Percentiles rank a stretch among this genome's conserved stretches.
These are phyloP conservation scores for Ecliptopera silaceata DNA, from an alignment of 2,888 invertebrate species.

Conservation along the genomic window DNA sequence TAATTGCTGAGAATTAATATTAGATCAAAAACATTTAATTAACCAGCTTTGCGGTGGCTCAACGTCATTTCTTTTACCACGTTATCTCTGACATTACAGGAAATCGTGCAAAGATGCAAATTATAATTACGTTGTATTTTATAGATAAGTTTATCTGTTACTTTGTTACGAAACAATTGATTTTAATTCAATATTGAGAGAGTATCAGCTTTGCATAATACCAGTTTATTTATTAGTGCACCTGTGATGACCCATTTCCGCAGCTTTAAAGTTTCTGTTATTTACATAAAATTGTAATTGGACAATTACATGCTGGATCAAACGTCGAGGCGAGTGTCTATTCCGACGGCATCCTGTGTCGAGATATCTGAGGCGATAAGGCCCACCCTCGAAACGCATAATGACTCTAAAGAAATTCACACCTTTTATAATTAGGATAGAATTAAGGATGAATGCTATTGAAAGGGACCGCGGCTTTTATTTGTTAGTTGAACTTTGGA, in stretches of 20 bases:
- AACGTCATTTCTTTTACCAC: constrained; percentile 36
- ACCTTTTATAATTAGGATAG: constrained; percentile 77
- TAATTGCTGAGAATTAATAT: constrained; percentile 50
- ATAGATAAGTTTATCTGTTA: neutral
- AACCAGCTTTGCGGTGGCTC: constrained; percentile 39
- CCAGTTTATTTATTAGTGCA: constrained; percentile 26
- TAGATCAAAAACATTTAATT: constrained; percentile 64
- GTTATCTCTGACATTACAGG: constrained; percentile 5
- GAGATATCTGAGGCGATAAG: constrained; percentile 69
- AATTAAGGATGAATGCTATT: constrained; percentile 74
- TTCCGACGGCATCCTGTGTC: constrained; percentile 67
- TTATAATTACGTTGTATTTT: constrained; percentile 8
- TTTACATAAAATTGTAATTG: constrained; percentile 80
- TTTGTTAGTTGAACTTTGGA: constrained; percentile 27
- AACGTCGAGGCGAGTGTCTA: constrained; percentile 57
- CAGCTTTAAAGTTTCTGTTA: constrained; percentile 36
- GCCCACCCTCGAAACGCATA: constrained; percentile 72
- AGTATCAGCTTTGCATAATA: constrained; percentile 12
- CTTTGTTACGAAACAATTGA: neutral
- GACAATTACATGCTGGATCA: constrained; percentile 76
- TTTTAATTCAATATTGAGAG: constrained; percentile 3
- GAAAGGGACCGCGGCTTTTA: constrained; percentile 54
- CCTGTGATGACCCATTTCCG: constrained; percentile 32
- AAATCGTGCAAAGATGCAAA: constrained; percentile 8
- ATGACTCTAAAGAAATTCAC: constrained; percentile 75